Base-by-base conservation (phyloP, 2,113 vertebrate species). In the Thalassarche chlororhynchos region DNA sequence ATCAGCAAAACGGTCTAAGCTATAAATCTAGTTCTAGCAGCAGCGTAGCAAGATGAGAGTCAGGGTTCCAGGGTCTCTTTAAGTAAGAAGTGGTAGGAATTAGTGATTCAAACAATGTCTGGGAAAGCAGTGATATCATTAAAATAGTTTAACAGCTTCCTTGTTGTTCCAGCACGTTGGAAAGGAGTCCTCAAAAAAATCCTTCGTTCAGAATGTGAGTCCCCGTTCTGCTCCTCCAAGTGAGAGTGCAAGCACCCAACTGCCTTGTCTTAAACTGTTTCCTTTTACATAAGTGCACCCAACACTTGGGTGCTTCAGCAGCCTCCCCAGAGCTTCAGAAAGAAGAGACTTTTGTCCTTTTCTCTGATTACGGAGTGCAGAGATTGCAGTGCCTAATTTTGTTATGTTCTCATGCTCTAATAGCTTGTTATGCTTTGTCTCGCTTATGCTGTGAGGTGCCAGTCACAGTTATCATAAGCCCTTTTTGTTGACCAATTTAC, bases 391-490 rank as follows among this genome's bases (percentile, higher is more conserved):
- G 76, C 74, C 80, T 32, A 3, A 12, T 77, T 71, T 18, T 52
- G n/a, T 29, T 51, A n/a, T 65, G 62, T 71, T 66, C 84, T 95
- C n/a, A 0, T 62, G 75, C 70, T 76, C 36, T 29, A 20, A 29
- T 86, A 18, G 62, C 71, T 90, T 69, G 62, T 80, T 85, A 65
- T 58, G 66, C 85, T 88, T 90, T 90, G 78, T 93, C 78, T 96
- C 58, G 18, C 70, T 88, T 62, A 57, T 1, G 32, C 79, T 93
- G 55, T 82, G 32, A 88, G 89, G 89, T 76, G 62, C 89, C 97
- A 93, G 94, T 92, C 79, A 71, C 94, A 68, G 84, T 85, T 57
- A 20, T 54, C 32, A 25, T 28, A 58, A 90, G 64, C 64, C 81
- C 76, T 86, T 62, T 85, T 70, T 91, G 74, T 92, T 70, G 78